phyloP scores from a whole-genome alignment of 1,140 invertebrate species.

The Eulimnadia texana region DNA sequence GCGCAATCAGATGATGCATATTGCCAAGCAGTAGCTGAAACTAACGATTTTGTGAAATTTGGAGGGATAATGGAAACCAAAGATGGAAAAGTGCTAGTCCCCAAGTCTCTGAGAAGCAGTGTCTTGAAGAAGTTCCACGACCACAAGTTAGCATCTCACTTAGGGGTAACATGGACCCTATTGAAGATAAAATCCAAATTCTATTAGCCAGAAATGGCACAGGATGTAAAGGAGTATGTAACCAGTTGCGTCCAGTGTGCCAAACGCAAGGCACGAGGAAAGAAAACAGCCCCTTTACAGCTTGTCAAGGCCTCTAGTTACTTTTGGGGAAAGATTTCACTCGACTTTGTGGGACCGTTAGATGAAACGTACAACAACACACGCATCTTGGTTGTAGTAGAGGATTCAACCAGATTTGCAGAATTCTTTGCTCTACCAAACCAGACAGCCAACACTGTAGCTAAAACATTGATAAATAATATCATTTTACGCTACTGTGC shows the following conservation, averaged over 20 bases:
- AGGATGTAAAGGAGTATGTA: slow-evolving; percentile 17
- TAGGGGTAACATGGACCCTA: slow-evolving; percentile 16
- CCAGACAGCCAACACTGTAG: neutral
- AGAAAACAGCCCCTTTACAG: slow-evolving; percentile 2
- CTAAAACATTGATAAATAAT: neutral
- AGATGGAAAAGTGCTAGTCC: slow-evolving; percentile 9
- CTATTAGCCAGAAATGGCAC: slow-evolving; percentile 16
- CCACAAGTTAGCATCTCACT: slow-evolving; percentile 15
- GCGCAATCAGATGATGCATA: neutral
- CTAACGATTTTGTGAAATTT: neutral
- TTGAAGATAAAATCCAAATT: slow-evolving; percentile 13
- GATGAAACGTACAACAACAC: neutral
- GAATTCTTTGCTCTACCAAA: neutral
- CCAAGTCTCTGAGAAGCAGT: neutral
- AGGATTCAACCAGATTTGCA: neutral
- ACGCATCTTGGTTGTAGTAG: slow-evolving; percentile 2
- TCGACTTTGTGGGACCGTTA: neutral
- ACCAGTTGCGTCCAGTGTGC: slow-evolving; percentile 18
- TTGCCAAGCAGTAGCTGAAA: neutral
- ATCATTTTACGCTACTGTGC: slow-evolving; percentile 16
- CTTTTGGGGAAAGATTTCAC: neutral
- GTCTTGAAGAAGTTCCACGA: slow-evolving; percentile 14
- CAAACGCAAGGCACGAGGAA: slow-evolving; percentile 9
- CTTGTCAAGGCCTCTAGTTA: neutral
- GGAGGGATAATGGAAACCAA: neutral